phyloP scores from a whole-genome alignment of 2,797 vertebrate genomes.

The Scyliorhinus canicula region DNA sequence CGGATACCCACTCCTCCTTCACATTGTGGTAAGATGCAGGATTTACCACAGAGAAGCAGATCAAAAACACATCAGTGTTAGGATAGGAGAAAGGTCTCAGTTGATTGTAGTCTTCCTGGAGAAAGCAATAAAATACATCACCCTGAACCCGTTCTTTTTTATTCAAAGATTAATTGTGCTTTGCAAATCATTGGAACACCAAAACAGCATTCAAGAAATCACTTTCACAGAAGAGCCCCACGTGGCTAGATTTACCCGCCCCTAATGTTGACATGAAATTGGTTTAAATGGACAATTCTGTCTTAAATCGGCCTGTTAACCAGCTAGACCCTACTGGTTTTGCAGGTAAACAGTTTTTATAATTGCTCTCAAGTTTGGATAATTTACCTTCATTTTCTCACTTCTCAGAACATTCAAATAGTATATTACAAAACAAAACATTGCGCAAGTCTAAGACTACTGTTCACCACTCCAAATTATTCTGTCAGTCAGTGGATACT shows the following conservation, averaged over 20 bases:
- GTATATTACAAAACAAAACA: background rate
- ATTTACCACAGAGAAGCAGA: slow-evolving; percentile 81
- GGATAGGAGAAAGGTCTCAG: slow-evolving; percentile 76
- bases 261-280: background rate
- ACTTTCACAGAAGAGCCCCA: background rate
- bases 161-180: background rate
- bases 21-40: slow-evolving; percentile 78
- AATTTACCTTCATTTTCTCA: slow-evolving; percentile 14
- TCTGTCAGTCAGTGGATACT: background rate
- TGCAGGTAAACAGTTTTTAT: background rate
- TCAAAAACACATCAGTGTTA: slow-evolving; percentile 77
- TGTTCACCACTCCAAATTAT: background rate
- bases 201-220: background rate
- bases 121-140: background rate
- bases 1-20: slow-evolving; percentile 78
- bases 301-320: background rate
- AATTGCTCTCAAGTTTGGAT: background rate
- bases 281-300: background rate
- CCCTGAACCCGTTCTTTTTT: background rate
- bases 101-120: slow-evolving; percentile 79
- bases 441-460: background rate
- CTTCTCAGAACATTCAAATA: background rate
- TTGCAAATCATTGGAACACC: background rate
- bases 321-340: background rate
- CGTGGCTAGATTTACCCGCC: background rate